Base-by-base conservation (phyloP, 2,797 vertebrate genomes). In the Coluber constrictor region DNA sequence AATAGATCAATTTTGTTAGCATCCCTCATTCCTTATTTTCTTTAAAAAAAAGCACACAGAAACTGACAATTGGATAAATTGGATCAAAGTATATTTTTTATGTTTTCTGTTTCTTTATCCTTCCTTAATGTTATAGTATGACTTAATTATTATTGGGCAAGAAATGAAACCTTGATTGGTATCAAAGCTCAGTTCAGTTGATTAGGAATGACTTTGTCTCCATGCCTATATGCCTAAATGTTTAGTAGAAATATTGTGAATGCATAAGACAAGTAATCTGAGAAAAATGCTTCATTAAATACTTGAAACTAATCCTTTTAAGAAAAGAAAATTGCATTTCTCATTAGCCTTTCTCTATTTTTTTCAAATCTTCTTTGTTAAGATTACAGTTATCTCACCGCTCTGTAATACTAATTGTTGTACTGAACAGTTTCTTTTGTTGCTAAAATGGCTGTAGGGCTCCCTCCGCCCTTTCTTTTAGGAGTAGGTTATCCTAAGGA, bases 361-460 rank as follows among this genome's bases (percentile, higher is more conserved):
- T 57, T 95, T 91, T 91, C 94, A 93, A 92, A 27, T 95, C 90
- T 70, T 74, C 47, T 95, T 97, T 97, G 60, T 94, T 95, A 63
- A 96, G 93, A 97, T 95, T 96, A 92, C 18, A 90, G 4, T 47
- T 96, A 87, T 95, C 92, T 96, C 87, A 90, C 86, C 91, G 2
- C 95, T 96, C 90, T 94, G 16, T 95, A 96, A 94, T 87, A 94
- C 0, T 94, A 94, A 92, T 86, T 94, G 51, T 93, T 97, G 89
- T 90, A 90, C 0, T 70, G 94, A 93, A 91, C 86, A 94, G 66
- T 70, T 86, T 95, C 63, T 60, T 97, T 96, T 95, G 51, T 96
- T 95, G 56, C 70, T 96, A 0, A 92, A 94, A 94, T 96, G 95
- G 94, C 37, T 90, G 0, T 90, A 86, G 16, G 59, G 43, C 47